Conservation (phyloP, 2,797 vertebrate genomes). For the Philypnodon macrostomus region DNA sequence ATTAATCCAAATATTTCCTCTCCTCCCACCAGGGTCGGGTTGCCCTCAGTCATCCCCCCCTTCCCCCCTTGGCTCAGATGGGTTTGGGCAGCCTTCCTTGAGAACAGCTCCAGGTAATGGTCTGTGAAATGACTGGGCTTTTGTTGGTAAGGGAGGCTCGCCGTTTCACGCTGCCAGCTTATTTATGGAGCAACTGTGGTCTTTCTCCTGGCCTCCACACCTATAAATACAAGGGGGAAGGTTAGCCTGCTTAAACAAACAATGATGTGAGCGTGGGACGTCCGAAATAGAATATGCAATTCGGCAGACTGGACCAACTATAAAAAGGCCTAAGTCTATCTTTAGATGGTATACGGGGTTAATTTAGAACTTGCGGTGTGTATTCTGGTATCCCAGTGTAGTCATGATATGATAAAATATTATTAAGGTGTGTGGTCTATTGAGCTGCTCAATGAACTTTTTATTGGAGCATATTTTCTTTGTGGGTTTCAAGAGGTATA, state of each 20-base stretch:
- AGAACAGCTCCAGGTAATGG: slow-evolving; percentile 69
- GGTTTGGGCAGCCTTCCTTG: no score
- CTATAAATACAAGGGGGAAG: slow-evolving; percentile 74
- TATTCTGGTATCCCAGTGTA: slow-evolving; percentile 45
- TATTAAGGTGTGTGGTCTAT: slow-evolving; percentile 39
- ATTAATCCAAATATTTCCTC: slow-evolving; percentile 60
- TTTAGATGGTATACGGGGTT: slow-evolving; percentile 51
- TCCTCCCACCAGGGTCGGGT: slow-evolving; percentile 42
- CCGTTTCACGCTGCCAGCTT: slow-evolving; percentile 64
- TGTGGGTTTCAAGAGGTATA: slow-evolving; percentile 9
- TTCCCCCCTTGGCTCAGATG: no score
- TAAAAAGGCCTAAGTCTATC: slow-evolving; percentile 59
- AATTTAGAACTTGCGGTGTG: slow-evolving; percentile 50
- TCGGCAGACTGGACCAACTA: slow-evolving; percentile 56
- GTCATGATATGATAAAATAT: slow-evolving; percentile 43
- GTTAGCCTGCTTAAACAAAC: slow-evolving; percentile 73
- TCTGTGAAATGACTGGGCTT: slow-evolving; percentile 77
- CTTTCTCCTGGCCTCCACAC: slow-evolving; percentile 67
- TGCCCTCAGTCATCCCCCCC: slow-evolving; percentile 46
- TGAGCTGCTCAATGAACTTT: slow-evolving; percentile 36
- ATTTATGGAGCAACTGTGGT: slow-evolving; percentile 78
- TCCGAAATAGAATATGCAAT: slow-evolving; percentile 74
- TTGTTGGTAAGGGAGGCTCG: slow-evolving; percentile 66
- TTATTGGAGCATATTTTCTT: slow-evolving; percentile 9
- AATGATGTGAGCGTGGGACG: slow-evolving; percentile 66